Percentiles rank a stretch among this genome's conserved stretches.
Evolutionary conservation across 2,888 invertebrate species (phyloP).

Genomic region (Tipula unca): DNA sequence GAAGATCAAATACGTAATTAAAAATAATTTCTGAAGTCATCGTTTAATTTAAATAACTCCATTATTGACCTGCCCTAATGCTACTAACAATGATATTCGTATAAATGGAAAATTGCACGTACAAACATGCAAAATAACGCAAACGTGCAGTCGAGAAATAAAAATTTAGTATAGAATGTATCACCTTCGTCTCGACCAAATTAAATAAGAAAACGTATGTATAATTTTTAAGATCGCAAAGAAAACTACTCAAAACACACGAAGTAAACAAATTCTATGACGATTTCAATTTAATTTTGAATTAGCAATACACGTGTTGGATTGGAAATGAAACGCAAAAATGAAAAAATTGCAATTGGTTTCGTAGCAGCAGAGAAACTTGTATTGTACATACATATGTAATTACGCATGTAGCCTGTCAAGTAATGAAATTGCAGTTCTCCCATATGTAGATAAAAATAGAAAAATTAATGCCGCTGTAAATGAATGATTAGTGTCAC

Average conservation of each 20-base stretch:
- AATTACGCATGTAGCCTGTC: background rate
- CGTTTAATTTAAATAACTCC: background rate
- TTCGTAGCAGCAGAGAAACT: background rate
- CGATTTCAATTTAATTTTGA: background rate
- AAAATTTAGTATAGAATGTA: background rate
- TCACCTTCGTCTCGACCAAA: background rate
- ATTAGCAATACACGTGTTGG: background rate
- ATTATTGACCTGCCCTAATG: background rate
- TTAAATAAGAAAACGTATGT: background rate
- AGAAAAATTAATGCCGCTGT: background rate
- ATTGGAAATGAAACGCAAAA: background rate
- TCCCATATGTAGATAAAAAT: background rate
- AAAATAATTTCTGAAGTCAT: too few species aligned
- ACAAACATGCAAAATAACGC: background rate
- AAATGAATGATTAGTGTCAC: background rate
- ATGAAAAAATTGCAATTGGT: background rate
- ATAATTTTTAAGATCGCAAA: background rate
- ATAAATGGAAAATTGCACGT: background rate
- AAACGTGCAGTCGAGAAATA: background rate
- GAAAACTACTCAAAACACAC: background rate
- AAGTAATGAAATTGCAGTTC: background rate
- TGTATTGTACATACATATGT: background rate
- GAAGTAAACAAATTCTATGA: background rate
- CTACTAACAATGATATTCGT: background rate
- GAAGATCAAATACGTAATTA: background rate